A percentile compares a stretch with the other conserved stretches of the same genome.
Conservation (phyloP, 2,888 invertebrate species). For the Fissipunctia ypsillon region DNA sequence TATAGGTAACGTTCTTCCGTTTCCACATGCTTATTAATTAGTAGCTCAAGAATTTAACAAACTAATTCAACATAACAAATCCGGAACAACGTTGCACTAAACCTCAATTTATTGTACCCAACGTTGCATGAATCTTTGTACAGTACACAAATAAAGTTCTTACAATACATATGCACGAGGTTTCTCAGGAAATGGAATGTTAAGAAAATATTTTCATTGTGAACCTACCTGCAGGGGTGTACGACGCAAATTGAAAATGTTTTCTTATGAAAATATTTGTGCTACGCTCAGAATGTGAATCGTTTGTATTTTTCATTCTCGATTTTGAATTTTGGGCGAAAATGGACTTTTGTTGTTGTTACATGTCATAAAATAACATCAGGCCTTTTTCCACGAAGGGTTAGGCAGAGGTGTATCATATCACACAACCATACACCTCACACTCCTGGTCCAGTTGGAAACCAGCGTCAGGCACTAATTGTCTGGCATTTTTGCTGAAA, state of each 20-base stretch:
- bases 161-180: slow-evolving; percentile 20
- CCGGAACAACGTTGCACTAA: slow-evolving; percentile 11
- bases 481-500: no score
- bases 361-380: no score
- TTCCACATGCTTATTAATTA: slow-evolving; percentile 33
- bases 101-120: slow-evolving; percentile 37
- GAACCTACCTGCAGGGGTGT: slow-evolving; percentile 43
- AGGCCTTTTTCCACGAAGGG: no score
- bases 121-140: slow-evolving; percentile 33
- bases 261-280: slow-evolving; percentile 42
- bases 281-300: slow-evolving; percentile 28
- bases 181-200: slow-evolving; percentile 48
- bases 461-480: no score
- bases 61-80: slow-evolving; percentile 20
- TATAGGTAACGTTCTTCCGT: neutral
- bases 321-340: slow-evolving; percentile 16
- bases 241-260: slow-evolving; percentile 56
- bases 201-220: slow-evolving; percentile 51
- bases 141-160: slow-evolving; percentile 30
- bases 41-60: slow-evolving; percentile 24
- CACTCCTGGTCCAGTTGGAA: no score
- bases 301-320: slow-evolving; percentile 53
- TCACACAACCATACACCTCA: no score
- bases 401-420: no score
- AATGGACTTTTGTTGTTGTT: slow-evolving; percentile 12